Base-by-base conservation (phyloP, 2,888 invertebrate species). In the Nipponacmea schrenckii region DNA sequence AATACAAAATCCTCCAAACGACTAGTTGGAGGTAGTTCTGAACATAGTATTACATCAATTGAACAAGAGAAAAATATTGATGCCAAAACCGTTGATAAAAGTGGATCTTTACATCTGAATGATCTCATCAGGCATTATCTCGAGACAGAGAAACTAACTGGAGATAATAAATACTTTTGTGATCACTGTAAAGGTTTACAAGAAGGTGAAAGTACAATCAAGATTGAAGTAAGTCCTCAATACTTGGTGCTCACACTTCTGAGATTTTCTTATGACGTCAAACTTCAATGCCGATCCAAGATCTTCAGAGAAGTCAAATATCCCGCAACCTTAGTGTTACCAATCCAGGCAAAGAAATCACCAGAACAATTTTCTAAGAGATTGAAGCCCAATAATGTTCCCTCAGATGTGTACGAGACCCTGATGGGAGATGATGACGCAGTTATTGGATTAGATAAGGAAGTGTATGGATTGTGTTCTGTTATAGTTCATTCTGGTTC, bases 401-500 rank as follows among this genome's bases (percentile, higher is more conserved):
- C 69, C n/a, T 39, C 62, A 24, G 48, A 69, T 44, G 62, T 62
- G 24, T 46, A 48, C 20, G 63, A 68, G 62, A 56, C 31, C n/a
- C 48, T 68, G 45, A 45, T 24, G 27, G 71, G 20, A 15, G 70
- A 77, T 8, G 64, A 76, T 39, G 75, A 77, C n/a, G 62, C 74
- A 3, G 73, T 73, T n/a, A 72, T 72, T 64, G 76, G 39, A 8
- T 8, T 10, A 39, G 39, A 39, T 39, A 39, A 73, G 2, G 91
- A 91, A 72, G 90, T 91, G 24, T 96, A 95, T 87, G 91, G 91
- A 50, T 89, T 96, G 46, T 95, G 94, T 85, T 94, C 95, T 0
- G 94, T 95, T 0, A 94, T 96, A 0, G 93, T 96, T 0, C 96
- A 96, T 88, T 93, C 93, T 0, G 96, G 96, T 1, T 92, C 92